phyloP scores from a whole-genome alignment of 2,888 invertebrate species.

The Drosophila tripunctata region DNA sequence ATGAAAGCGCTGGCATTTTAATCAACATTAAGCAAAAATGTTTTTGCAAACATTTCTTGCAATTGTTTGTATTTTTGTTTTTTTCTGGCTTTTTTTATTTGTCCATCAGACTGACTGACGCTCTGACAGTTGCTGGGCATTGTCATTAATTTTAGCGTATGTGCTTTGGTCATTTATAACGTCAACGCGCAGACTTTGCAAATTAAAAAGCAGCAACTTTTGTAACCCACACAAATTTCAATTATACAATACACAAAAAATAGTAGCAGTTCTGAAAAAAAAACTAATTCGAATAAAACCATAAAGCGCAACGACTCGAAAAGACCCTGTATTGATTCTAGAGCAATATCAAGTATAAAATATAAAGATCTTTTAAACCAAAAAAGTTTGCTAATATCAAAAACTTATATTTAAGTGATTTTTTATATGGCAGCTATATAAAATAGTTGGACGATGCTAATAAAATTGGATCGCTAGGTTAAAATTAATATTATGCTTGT shows the following conservation, averaged over 20 bases:
- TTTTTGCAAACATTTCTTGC: slow-evolving; percentile 72
- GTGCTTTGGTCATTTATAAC: slow-evolving; percentile 75
- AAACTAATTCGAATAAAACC: no score
- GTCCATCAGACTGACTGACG: slow-evolving; percentile 50
- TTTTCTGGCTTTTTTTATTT: slow-evolving; percentile 11
- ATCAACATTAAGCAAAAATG: slow-evolving; percentile 79
- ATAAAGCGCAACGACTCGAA: no score
- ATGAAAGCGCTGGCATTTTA: slow-evolving; percentile 75
- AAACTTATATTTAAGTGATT: no score
- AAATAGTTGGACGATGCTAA: no score
- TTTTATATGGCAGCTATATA: no score
- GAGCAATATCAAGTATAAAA: no score
- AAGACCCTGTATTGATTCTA: no score
- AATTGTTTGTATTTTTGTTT: slow-evolving; percentile 5
- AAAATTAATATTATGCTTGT: no score
- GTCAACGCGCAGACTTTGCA: slow-evolving; percentile 52
- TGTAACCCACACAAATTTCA: slow-evolving; percentile 53
- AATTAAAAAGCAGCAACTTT: slow-evolving; percentile 68
- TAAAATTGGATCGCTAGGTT: no score
- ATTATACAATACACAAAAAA: slow-evolving; percentile 55
- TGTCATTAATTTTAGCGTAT: slow-evolving; percentile 76
- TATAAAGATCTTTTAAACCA: no score
- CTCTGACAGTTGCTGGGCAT: slow-evolving; percentile 45
- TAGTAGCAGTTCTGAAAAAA: no score
- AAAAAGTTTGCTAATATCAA: background rate